Base-by-base conservation (phyloP, 1,140 invertebrate species). In the Aricia agestis region DNA sequence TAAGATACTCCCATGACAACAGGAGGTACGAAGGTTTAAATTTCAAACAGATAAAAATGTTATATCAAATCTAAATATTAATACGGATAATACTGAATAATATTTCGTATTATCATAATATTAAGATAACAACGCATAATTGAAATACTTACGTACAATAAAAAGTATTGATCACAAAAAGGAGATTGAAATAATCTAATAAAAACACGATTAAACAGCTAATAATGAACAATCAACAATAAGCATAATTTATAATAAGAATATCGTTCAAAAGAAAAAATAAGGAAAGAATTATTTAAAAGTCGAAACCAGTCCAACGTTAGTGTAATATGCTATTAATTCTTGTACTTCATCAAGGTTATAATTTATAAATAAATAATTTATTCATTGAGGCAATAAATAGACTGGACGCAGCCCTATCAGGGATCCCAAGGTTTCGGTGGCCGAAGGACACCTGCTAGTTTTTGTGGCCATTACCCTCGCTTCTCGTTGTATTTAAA, bases 401-500 rank as follows among this genome's bases (percentile, higher is more conserved):
- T 25, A 25, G 10, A 63, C 59, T 18, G n/a, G 58, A 25, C 17
- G 11, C 17, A 63, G 19, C 59, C 59, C 59, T 63, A 63, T 63
- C 19, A 10, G 17, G n/a, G 10, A 19, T 11, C 18, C 59, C 59
- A 63, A 63, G 59, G 59, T 63, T 63, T 19, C 59, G 19, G 58
- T 6, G 15, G 17, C 11, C 59, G 59, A 63, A 63, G 59, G 18
- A 63, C 59, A 63, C 59, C 59, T 63, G 59, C 59, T 25, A 63
- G n/a, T 63, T 63, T 63, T 63, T 63, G 17, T 63, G 59, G 19
- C 59, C 59, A 63, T 63, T 63, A 63, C 17, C 19, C 59, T 19
- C 58, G 58, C 58, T 19, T 17, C 58, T 10, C 17, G 58, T 18
- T n/a, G n/a, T 19, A 25, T 63, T 63, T 19, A 63, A 19, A 63